Base-by-base conservation (phyloP, 2,797 vertebrate genomes). In the Champsocephalus esox region DNA sequence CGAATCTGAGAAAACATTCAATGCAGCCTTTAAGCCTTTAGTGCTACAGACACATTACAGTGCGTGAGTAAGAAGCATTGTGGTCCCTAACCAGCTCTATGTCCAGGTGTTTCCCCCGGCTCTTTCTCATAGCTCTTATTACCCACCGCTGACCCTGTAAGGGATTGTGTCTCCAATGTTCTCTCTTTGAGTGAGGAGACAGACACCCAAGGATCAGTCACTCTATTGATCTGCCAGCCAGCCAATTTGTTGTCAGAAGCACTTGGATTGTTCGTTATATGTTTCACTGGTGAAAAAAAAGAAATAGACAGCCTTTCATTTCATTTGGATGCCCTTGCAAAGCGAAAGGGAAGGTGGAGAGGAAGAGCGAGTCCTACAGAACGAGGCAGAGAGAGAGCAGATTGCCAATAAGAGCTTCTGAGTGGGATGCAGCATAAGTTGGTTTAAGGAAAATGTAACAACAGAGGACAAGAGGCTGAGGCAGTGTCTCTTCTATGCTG, bases 341-440 rank as follows among this genome's bases (percentile, higher is more conserved):
- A 81, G 66, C 54, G 51, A 77, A 84, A 60, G 72, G 19, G 69
- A 79, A 79, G 79, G 62, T 58, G 66, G 71, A 79, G 45, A 76
- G 62, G 74, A 45, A 59, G 50, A 69, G 55, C 6, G 3, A 84
- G 66, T 59, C 58, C 51, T 70, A 80, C 48, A 56, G 55, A 70
- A 71, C 32, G 61, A 61, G 52, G 13, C 19, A 19, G 21, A 70
- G 55, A 63, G 48, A 71, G 56, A 77, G 60, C 71, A 75, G 73
- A 66, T 75, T 86, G 65, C 77, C 66, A 74, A 50, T 16, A 60
- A 80, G 52, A 84, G 70, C 19, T 17, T 76, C 64, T 67, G 85
- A 87, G 87, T 87, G 80, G 85, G 86, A 90, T 73, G 81, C 75
- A 80, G 73, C 69, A 77, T 77, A 83, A 77, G 77, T 62, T 75